Evolutionary conservation across 2,113 vertebrate genomes (phyloP).

Genomic region (Neotoma lepida): DNA sequence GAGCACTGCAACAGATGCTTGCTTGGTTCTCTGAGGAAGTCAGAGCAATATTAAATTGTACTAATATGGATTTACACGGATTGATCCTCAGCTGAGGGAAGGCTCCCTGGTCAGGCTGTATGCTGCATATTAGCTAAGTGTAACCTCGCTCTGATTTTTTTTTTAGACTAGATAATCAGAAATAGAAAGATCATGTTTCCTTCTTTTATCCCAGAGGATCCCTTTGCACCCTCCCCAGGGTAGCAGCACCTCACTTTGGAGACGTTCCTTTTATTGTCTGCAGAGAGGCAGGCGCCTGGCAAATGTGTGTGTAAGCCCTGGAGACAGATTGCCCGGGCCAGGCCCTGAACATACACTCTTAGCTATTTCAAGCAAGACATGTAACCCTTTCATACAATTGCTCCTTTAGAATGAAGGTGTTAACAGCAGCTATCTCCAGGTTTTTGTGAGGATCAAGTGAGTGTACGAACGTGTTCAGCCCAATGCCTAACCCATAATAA

Average conservation of each 20-base stretch:
- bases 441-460: neutral
- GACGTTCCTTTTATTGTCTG: neutral
- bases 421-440: neutral
- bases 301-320: neutral
- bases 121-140: neutral
- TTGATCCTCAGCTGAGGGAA: neutral
- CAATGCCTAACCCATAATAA: neutral
- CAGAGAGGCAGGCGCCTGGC: neutral
- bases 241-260: neutral
- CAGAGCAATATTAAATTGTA: neutral
- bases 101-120: neutral
- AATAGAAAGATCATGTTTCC: neutral
- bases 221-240: neutral
- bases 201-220: neutral
- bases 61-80: neutral
- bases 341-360: neutral
- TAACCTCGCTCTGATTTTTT: neutral
- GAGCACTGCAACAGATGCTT: neutral
- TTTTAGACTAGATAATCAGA: neutral
- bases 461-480: neutral
- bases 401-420: neutral
- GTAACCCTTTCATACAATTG: neutral
- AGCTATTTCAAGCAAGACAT: neutral
- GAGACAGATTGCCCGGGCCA: neutral
- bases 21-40: slow-evolving; percentile 7